Evolutionary conservation across 2,888 invertebrate species (phyloP).

Genomic region (Andricus curvator): DNA sequence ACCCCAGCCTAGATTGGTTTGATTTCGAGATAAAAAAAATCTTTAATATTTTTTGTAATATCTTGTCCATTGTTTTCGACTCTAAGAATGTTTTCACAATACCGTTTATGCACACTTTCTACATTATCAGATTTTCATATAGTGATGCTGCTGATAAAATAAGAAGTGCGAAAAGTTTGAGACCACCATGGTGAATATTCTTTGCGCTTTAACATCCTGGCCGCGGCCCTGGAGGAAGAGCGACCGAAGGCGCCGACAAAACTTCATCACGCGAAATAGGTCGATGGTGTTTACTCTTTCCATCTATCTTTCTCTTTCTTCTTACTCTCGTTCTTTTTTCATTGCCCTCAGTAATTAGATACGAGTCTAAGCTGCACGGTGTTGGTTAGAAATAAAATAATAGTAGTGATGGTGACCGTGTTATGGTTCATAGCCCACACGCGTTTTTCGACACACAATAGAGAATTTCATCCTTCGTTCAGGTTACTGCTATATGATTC

Average conservation of each 20-base stretch:
- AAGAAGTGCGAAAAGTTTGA: neutral
- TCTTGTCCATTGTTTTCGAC: too few species aligned
- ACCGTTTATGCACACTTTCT: neutral
- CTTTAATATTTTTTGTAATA: too few species aligned
- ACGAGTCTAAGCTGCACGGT: conserved; percentile 8
- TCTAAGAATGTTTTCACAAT: too few species aligned
- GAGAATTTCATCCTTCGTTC: neutral
- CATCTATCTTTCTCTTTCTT: conserved; percentile 49
- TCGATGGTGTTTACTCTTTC: conserved; percentile 52
- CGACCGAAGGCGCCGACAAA: conserved; percentile 44
- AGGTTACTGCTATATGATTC: neutral
- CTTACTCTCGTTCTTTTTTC: conserved; percentile 25
- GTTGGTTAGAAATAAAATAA: neutral
- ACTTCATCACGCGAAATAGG: conserved; percentile 45
- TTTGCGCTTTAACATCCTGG: neutral
- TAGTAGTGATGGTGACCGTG: neutral
- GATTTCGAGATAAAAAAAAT: too few species aligned
- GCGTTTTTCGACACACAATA: neutral
- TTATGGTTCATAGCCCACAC: neutral
- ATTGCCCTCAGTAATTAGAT: neutral
- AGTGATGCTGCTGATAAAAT: neutral
- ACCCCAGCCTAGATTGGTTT: too few species aligned
- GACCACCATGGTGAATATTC: neutral
- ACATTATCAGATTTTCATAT: neutral
- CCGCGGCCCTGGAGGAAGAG: neutral